These are phyloP conservation scores for Enteromius treurensis DNA, from an alignment of 2,797 vertebrate genomes.

Conservation along the genomic window DNA sequence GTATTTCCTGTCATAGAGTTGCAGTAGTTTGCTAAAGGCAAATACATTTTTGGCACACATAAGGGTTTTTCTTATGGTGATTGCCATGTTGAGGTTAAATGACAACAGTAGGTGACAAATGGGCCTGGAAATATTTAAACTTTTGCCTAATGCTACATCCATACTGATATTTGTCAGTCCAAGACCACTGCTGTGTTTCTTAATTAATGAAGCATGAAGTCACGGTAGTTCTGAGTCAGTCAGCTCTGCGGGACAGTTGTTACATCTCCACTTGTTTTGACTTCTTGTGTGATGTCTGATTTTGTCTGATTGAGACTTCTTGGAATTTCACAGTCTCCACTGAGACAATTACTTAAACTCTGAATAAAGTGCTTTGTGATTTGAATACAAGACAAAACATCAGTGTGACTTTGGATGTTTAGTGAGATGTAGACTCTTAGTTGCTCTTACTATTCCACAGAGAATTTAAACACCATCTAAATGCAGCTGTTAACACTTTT, in stretches of 20 bases:
- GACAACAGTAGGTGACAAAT: not conserved
- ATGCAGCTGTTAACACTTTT: not conserved
- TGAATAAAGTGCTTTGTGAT: not conserved
- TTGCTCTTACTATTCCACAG: not conserved
- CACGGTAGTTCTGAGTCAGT: not conserved
- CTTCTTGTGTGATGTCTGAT: slow-evolving; percentile 23
- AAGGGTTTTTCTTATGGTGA: too few relatives aligned
- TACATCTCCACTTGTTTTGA: not conserved
- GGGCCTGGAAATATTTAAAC: not conserved
- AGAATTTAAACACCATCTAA: slow-evolving; percentile 27
- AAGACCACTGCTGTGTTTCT: not conserved
- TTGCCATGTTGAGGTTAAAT: not conserved
- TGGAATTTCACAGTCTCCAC: slow-evolving; percentile 42
- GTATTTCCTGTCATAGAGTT: not conserved
- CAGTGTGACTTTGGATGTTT: slow-evolving; percentile 26
- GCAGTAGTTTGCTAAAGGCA: not conserved
- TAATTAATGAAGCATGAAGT: not conserved
- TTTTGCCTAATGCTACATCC: not conserved
- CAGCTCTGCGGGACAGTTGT: not conserved
- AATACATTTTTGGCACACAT: not conserved
- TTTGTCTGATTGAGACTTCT: slow-evolving; percentile 17
- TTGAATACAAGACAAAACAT: not conserved
- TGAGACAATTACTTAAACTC: not conserved
- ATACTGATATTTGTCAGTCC: not conserved
- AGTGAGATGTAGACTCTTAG: slow-evolving; percentile 12